Percentiles rank a stretch among this genome's conserved stretches.
phyloP scores from a whole-genome alignment of 1,140 invertebrate species.

The Temnothorax nylanderi region DNA sequence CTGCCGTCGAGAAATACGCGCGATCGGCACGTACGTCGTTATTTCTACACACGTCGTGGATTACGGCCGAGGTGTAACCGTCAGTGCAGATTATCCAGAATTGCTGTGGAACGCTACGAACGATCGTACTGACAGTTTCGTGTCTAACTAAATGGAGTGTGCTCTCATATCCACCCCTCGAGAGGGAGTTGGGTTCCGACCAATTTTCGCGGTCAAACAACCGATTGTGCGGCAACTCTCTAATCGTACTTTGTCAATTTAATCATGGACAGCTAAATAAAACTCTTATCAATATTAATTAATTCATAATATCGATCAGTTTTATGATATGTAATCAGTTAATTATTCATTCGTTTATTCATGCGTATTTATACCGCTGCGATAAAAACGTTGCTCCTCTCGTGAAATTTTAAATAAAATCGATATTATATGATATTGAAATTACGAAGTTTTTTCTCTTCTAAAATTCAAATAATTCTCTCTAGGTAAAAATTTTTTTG shows the following conservation, averaged over 20 bases:
- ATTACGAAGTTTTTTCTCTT: background rate
- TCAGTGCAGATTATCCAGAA: slow-evolving; percentile 40
- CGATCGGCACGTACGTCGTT: slow-evolving; percentile 55
- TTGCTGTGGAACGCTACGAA: slow-evolving; percentile 24
- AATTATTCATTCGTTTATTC: background rate
- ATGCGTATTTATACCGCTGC: background rate
- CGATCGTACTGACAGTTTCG: slow-evolving; percentile 47
- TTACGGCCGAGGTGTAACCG: slow-evolving; percentile 33
- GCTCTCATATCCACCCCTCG: background rate
- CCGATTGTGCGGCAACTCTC: background rate
- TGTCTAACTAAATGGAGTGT: slow-evolving; percentile 42
- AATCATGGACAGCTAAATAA: background rate
- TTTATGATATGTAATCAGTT: background rate
- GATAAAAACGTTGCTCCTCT: background rate
- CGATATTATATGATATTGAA: background rate
- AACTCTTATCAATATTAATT: background rate
- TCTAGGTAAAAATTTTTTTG: background rate
- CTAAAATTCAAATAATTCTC: background rate
- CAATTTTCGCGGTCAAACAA: background rate
- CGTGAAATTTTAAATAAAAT: background rate
- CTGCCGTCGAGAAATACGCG: slow-evolving; percentile 27
- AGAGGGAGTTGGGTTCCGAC: background rate
- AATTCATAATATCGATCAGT: background rate
- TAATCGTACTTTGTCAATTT: background rate
- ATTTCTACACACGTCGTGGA: slow-evolving; percentile 49